Evolutionary conservation across 2,797 vertebrate genomes (phyloP).

Genomic region (Nyctibius grandis): DNA sequence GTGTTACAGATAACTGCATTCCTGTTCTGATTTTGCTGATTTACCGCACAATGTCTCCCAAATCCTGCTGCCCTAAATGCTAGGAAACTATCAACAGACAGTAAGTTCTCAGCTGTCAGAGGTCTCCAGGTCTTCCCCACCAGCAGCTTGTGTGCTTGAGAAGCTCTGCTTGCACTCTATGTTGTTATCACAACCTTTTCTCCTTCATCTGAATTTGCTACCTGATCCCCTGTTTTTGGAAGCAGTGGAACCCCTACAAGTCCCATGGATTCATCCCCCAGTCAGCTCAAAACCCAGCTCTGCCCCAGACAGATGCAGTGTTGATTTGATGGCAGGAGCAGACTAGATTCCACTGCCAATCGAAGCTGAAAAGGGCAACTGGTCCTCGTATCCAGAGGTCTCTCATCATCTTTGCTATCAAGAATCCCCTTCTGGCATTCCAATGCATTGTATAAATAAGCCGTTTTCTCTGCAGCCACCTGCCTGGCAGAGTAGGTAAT

Average conservation of each 20-base stretch:
- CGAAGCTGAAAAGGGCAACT: background rate
- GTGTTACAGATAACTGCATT: background rate
- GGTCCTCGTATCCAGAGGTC: background rate
- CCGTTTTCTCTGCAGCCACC: conserved; percentile 60
- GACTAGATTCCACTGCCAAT: background rate
- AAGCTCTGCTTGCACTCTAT: background rate
- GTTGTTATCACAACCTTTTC: background rate
- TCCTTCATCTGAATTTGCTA: background rate
- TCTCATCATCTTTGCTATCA: background rate
- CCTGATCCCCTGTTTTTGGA: background rate
- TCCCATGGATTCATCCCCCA: background rate
- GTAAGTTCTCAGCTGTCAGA: background rate
- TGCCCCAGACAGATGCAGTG: accelerated
- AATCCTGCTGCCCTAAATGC: background rate
- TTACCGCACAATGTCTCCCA: background rate
- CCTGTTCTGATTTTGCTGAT: background rate
- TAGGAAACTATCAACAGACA: background rate
- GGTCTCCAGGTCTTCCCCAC: background rate
- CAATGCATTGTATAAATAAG: conserved; percentile 8
- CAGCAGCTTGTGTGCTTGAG: background rate
- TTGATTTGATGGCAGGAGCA: background rate
- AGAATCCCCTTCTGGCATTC: background rate
- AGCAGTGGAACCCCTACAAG: background rate
- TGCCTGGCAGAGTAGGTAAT: conserved; percentile 52
- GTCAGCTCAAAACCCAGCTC: background rate